Percentiles rank a stretch among this genome's conserved stretches.
Conservation (phyloP, 2,113 vertebrate genomes). For the Pontoporia blainvillei region DNA sequence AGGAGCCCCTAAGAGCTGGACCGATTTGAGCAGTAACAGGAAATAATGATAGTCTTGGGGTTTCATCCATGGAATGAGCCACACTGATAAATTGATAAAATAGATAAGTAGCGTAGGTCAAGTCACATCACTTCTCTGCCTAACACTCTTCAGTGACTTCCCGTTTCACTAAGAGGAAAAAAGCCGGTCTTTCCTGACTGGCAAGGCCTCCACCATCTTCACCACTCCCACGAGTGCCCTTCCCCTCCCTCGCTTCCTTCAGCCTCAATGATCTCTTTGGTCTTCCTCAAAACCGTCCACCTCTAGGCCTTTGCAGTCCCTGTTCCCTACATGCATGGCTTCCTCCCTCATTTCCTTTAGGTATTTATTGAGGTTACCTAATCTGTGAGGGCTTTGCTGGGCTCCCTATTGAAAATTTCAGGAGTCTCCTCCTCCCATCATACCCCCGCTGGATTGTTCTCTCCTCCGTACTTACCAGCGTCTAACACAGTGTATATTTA, state of each 20-base stretch:
- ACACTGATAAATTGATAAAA: neutral
- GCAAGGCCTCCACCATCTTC: neutral
- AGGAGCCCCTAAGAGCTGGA: neutral
- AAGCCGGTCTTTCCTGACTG: too few species aligned
- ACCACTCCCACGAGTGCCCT: rapidly evolving
- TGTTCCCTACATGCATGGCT: neutral
- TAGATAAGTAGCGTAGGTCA: neutral
- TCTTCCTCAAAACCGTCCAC: neutral
- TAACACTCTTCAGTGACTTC: neutral
- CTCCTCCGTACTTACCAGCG: neutral
- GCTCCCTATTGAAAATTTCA: neutral
- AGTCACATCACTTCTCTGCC: neutral
- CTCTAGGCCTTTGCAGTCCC: neutral
- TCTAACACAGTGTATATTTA: neutral
- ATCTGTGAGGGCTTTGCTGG: neutral
- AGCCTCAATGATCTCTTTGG: neutral
- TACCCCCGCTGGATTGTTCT: neutral
- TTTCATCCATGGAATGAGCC: neutral
- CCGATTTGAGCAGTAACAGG: neutral
- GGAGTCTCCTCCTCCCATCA: rapidly evolving
- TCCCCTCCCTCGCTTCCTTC: neutral
- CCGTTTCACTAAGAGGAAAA: neutral
- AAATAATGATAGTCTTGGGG: neutral
- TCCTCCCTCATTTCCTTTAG: neutral
- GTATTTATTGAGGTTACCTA: neutral